Conservation (phyloP, 2,888 invertebrate species). For the Aleiodes testaceus region DNA sequence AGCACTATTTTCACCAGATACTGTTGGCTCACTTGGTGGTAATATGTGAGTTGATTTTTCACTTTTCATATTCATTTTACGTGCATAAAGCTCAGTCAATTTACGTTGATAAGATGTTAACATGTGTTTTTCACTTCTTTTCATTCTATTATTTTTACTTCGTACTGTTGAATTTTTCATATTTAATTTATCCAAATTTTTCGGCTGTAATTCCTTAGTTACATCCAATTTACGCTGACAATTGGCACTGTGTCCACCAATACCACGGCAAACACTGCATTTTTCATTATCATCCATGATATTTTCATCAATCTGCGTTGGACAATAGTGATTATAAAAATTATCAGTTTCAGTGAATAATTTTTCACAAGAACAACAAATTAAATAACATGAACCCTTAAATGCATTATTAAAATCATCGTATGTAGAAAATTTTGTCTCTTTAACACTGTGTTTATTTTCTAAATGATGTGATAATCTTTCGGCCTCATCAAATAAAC, state of each 20-base stretch:
- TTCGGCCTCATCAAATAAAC: slow-evolving; percentile 87
- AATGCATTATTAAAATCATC: slow-evolving; percentile 81
- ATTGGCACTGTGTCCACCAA: slow-evolving; percentile 56
- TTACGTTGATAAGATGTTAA: slow-evolving; percentile 54
- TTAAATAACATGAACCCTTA: slow-evolving; percentile 82
- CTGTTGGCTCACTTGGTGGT: slow-evolving; percentile 8
- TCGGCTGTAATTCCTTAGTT: background rate
- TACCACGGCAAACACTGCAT: slow-evolving; percentile 67
- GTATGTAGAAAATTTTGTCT: slow-evolving; percentile 79
- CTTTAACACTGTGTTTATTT: slow-evolving; percentile 85
- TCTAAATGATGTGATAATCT: slow-evolving; percentile 85
- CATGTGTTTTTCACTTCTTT: slow-evolving; percentile 16
- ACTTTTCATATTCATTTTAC: slow-evolving; percentile 59
- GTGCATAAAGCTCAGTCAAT: slow-evolving; percentile 73
- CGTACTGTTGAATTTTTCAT: too few relatives aligned
- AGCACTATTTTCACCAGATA: slow-evolving; percentile 60
- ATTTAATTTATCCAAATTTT: slow-evolving; percentile 42
- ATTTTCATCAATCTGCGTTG: slow-evolving; percentile 44
- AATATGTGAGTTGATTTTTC: slow-evolving; percentile 13
- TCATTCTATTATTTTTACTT: slow-evolving; percentile 35
- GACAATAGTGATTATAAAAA: slow-evolving; percentile 84
- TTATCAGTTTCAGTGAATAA: slow-evolving; percentile 85
- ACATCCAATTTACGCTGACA: slow-evolving; percentile 59
- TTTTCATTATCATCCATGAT: slow-evolving; percentile 50
- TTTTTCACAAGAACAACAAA: slow-evolving; percentile 87